Evolutionary conservation across 2,888 invertebrate species (phyloP).

Genomic region (Notodonta dromedarius): DNA sequence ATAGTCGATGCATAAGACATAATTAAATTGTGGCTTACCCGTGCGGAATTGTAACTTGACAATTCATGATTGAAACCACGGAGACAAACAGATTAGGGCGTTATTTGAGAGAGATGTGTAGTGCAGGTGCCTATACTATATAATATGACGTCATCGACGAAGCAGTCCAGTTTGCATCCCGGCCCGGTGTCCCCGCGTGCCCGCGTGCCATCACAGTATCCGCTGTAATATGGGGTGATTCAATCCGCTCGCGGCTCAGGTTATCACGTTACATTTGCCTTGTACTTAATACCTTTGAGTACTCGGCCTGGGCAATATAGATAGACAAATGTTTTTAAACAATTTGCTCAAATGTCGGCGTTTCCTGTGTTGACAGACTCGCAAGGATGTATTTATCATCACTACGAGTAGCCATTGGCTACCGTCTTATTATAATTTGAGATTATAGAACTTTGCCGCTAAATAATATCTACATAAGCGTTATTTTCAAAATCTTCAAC

Average conservation of each 20-base stretch:
- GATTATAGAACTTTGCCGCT: too few species aligned
- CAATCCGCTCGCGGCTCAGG: neutral
- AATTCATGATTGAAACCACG: neutral
- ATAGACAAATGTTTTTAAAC: neutral
- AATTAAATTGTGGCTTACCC: neutral
- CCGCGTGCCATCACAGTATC: neutral
- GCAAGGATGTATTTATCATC: too few species aligned
- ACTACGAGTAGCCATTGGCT: too few species aligned
- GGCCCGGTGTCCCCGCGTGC: neutral
- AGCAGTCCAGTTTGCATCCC: neutral
- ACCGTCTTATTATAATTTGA: too few species aligned
- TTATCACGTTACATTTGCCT: neutral
- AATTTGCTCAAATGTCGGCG: conserved; percentile 1
- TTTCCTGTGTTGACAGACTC: conserved; percentile 6
- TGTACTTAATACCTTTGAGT: neutral
- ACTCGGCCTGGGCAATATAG: neutral
- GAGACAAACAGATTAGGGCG: neutral
- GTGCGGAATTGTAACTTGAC: neutral
- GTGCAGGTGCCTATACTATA: neutral
- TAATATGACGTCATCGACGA: neutral
- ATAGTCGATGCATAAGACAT: too few species aligned
- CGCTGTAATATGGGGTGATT: neutral
- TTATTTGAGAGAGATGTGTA: neutral
- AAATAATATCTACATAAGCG: too few species aligned
- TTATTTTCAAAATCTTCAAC: too few species aligned